A percentile compares a stretch with the other conserved stretches of the same genome.
Conservation (phyloP, 2,797 vertebrate genomes). For the Poeciliopsis paucimaculata region DNA sequence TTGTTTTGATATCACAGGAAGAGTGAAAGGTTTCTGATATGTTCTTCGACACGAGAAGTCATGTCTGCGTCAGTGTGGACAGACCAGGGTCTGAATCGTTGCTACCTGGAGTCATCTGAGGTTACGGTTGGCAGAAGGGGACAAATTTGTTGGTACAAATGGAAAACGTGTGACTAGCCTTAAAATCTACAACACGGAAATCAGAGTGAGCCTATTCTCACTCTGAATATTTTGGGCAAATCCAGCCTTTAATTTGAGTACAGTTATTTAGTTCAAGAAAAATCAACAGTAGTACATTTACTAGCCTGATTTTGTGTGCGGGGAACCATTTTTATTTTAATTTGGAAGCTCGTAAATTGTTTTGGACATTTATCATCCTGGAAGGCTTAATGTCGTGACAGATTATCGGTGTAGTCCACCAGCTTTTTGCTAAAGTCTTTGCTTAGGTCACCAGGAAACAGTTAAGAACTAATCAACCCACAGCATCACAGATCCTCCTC, state of each 20-base stretch:
- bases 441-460: background rate
- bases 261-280: background rate
- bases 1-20: conserved; percentile 16
- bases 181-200: background rate
- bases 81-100: conserved; percentile 39
- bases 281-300: background rate
- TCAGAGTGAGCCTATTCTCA: background rate
- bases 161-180: background rate
- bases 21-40: conserved; percentile 5
- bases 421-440: background rate
- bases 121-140: background rate
- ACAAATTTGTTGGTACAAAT: background rate
- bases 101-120: conserved; percentile 28
- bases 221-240: background rate
- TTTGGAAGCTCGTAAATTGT: background rate
- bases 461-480: no score
- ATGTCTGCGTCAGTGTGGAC: conserved; percentile 6
- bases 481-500: background rate
- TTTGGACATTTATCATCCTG: background rate
- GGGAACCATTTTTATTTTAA: background rate
- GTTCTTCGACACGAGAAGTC: conserved; percentile 12
- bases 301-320: background rate
- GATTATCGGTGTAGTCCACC: background rate
- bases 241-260: background rate
- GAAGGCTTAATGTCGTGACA: background rate